Conservation (phyloP, 30 jellyfish, hydroid and myxozoan genomes). For the Haliclystus octoradiatus region DNA sequence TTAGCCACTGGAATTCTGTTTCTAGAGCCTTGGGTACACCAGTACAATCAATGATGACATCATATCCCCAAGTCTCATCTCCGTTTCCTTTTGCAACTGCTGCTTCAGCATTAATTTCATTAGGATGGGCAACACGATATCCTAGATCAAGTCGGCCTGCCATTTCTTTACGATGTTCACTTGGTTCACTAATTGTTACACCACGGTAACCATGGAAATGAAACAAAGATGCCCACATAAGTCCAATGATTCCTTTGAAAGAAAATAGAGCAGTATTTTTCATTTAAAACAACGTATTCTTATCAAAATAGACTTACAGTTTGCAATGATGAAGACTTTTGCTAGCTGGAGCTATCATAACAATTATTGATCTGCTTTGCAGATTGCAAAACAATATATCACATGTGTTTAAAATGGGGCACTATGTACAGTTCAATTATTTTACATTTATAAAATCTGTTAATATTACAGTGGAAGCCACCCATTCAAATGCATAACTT, state of each 20-base stretch:
- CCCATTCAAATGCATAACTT: too few relatives aligned
- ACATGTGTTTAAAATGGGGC: too few relatives aligned
- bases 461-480: too few relatives aligned
- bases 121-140: conserved; percentile 38
- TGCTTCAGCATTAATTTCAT: conserved; percentile 13
- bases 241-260: conserved; percentile 79
- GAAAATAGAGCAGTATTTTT: too few relatives aligned
- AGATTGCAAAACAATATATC: too few relatives aligned
- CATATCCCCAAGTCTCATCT: conserved; percentile 76
- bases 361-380: too few relatives aligned
- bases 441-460: too few relatives aligned
- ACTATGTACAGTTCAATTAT: too few relatives aligned
- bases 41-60: conserved; percentile 77
- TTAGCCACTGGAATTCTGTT: conserved; percentile 46
- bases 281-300: too few relatives aligned
- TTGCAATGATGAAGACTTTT: too few relatives aligned
- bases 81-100: conserved; percentile 15
- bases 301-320: too few relatives aligned
- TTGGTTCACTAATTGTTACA: conserved; percentile 57
- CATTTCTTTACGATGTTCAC: conserved; percentile 66
- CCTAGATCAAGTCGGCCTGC: conserved; percentile 54
- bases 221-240: conserved; percentile 72
- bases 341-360: too few relatives aligned
- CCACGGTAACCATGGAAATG: conserved; percentile 87
- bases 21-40: conserved; percentile 67